Base-by-base conservation (phyloP, 2,113 vertebrate genomes). In the Myiopsitta monachus region DNA sequence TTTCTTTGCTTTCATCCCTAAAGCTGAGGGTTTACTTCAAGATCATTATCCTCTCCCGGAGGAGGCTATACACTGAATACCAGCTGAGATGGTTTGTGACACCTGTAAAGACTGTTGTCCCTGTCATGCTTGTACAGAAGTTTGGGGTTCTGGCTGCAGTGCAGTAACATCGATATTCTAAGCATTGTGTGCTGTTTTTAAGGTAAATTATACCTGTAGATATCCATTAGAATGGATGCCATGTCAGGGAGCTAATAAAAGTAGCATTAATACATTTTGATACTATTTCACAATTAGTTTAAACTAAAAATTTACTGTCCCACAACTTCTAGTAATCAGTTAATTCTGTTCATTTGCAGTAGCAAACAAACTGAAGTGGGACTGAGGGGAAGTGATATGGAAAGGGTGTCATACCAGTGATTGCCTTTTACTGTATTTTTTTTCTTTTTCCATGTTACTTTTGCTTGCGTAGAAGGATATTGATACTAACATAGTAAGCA, bases 331-430 rank as follows among this genome's bases (percentile, higher is more conserved):
- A 61, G 18, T 44, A 19, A 44, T 84, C 31, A 36, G 38, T 78
- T 84, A 82, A 46, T 86, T 61, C 23, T 55, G 10, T 51, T 76
- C 4, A 18, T 83, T 85, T 79, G 64, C 19, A 52, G 31, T 46
- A 41, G 31, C 4, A 49, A 75, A 46, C 12, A 10, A 91, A 64
- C 4, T 28, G 23, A 27, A 46, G 27, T 3, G 10, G 49, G 7
- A 13, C 80, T 18, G 41, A 8, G 2, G 10, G 4, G 7, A 6
- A 31, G 44, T 11, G 2, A 0, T 51, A 8, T 69, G 28, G 24
- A 77, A 63, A 31, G 24, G 18, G 4, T 73, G 17, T 62, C 72
- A 14, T 38, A 44, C 57, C 30, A 68, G 0, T 63, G 21, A 16
- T 59, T 83, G 33, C 28, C 28, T 75, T 61, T 80, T 61, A 62